phyloP scores from a whole-genome alignment of 2,888 invertebrate species.

The Lysandra coridon region DNA sequence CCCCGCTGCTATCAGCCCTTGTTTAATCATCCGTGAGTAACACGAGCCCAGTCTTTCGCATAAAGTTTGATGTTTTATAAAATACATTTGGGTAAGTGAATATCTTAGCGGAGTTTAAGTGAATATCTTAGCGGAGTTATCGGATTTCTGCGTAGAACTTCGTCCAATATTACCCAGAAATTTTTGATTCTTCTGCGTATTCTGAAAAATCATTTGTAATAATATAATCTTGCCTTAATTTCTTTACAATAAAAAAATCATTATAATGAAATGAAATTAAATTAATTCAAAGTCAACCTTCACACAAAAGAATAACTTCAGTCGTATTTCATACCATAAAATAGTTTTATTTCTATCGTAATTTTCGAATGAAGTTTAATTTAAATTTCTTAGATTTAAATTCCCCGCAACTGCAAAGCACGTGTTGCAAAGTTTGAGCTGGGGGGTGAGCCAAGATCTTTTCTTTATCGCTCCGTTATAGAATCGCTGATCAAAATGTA shows the following conservation, averaged over 20 bases:
- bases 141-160: constrained; percentile 12
- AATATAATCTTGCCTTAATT: too few species aligned
- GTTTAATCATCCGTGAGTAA: constrained; percentile 28
- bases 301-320: not conserved
- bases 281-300: not conserved
- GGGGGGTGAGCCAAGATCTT: too few species aligned
- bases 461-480: too few species aligned
- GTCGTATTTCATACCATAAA: not conserved
- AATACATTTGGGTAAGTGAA: constrained; percentile 28
- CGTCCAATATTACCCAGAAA: not conserved
- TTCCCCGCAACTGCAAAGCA: constrained; percentile 4
- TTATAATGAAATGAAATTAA: not conserved
- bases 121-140: constrained; percentile 1
- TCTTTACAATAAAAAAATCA: not conserved
- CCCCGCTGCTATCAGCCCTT: not conserved
- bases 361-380: not conserved
- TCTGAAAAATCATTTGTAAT: not conserved
- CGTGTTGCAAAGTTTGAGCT: constrained; percentile 4
- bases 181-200: not conserved
- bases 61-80: constrained; percentile 29
- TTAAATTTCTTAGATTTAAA: constrained; percentile 15
- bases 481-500: too few species aligned
- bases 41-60: constrained; percentile 11
- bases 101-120: not conserved
- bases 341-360: not conserved